Evolutionary conservation across 2,888 invertebrate genomes (phyloP), one percentile per base, ranked within the genome.

Genomic region (Thecophora atra): DNA sequence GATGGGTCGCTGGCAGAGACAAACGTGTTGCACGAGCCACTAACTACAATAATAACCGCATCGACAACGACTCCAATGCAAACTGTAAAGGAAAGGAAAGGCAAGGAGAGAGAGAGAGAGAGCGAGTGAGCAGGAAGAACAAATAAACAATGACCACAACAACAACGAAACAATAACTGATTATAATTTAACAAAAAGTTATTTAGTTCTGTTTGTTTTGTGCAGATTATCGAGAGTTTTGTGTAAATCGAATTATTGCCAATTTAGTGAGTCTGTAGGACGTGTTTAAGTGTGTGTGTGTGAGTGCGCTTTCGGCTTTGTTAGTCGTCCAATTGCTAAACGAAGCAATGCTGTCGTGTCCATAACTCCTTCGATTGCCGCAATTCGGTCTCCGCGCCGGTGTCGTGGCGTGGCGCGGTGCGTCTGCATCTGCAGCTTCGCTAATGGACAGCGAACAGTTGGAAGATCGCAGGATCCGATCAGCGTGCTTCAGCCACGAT

Each of bases 181-280:
- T 76, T 76, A 76, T 77, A 76, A 76, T 77, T 78, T 79, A 78
- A 79, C 77, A 79, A 82, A 83, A 84, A 82, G 79, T 82, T 82
- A 83, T 84, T 83, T 81, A 79, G 79, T 77, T 83, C 81, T 83
- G 83, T 83, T 83, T 84, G 83, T 84, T 84, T 83, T 83, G 78
- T 78, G 80, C 79, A 82, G 75, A 76, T 76, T 76, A 77, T 75
- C 74, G 72, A 74, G 72, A 76, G 74, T 77, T 77, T 81, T 83
- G 82, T 82, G 83, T 83, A 83, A 84, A 83, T 83, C 83, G 83
- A 83, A 83, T 83, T 83, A 83, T 84, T 83, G 82, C 82, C 83
- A 84, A 82, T 83, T 83, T 83, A 82, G 28, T 58, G 15, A 11
- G 30, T 15, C 24, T 60, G 30, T 28, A 1, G 15, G 19, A 3